Base-by-base conservation (phyloP, 37 sponge, comb jelly and placozoan genomes). In the Diacarnus erythraeanus region DNA sequence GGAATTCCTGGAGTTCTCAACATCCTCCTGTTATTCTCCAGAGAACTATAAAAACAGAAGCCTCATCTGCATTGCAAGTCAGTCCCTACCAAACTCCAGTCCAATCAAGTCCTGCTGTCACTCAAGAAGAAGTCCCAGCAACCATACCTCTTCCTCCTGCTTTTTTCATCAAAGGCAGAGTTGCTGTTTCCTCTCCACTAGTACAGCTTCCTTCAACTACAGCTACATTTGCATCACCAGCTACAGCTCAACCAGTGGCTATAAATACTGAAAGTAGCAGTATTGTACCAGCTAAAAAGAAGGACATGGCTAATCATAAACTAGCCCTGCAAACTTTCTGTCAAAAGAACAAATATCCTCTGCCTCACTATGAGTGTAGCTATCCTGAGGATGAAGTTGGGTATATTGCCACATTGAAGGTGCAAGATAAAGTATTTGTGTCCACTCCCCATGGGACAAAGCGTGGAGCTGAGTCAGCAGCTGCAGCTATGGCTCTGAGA, bases 371-470 rank as follows among this genome's bases (percentile, higher is more conserved):
- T 68, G 54, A 10, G 0, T 40, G 44, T 15, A 65, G 26, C 37
- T 77, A 38, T 36, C 65, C 85, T 41, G 57, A 71, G 2, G 78
- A 78, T 64, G 35, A 59, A 18, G 71, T 70, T 1, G 85, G 85
- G 2, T 85, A 77, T 35, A 57, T 85, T 17, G 38, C 64, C 26
- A 63, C 27, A 8, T 51, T 85, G 78, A 85, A 23, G 5, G 78
- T 85, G 1, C 15, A 25, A 1, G 85, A 64, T 0, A 58, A 63
- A 56, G 29, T 15, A 3, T 85, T 59, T 39, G 21, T 18, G 18
- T 85, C 85, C 37, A 42, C 59, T 2, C 69, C 76, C 34, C 64
- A 72, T 2, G 72, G 72, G 21, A 61, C 61, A 23, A 85, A 85
- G 73, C 69, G 61, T 36, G 59, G 23, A 9, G 85, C 85, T 6